Conservation (phyloP, 2,888 invertebrate species). For the Osedax frankpressi region DNA sequence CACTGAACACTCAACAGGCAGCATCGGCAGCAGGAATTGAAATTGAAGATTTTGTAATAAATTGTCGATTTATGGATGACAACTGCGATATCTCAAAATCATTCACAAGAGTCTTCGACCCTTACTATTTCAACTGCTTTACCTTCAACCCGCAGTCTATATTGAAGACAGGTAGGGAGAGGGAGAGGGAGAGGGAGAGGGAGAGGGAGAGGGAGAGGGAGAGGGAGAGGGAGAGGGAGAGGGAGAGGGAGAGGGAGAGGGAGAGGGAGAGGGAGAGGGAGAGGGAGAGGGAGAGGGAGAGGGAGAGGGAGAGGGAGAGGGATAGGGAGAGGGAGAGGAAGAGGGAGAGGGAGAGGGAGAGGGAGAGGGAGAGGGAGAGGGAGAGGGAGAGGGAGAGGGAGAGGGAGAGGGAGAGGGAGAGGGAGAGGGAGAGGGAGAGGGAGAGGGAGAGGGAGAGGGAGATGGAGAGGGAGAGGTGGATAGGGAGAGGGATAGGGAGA, state of each 20-base stretch:
- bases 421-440: not conserved
- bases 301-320: conserved; percentile 8
- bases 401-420: not conserved
- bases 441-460: too few species aligned
- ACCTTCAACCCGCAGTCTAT: conserved; percentile 27
- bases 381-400: conserved; percentile 8
- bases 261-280: not conserved
- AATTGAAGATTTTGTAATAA: conserved; percentile 27
- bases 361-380: not conserved
- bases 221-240: conserved; percentile 14
- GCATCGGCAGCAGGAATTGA: conserved; percentile 26
- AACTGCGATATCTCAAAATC: conserved; percentile 25
- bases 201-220: conserved; percentile 12
- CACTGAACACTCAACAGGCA: conserved; percentile 26
- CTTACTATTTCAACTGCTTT: conserved; percentile 30
- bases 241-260: conserved; percentile 9
- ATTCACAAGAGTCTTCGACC: conserved; percentile 27
- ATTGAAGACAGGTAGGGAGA: conserved; percentile 13
- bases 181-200: not conserved
- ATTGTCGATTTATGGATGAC: conserved; percentile 28
- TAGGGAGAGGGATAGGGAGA: not conserved
- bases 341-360: conserved; percentile 2
- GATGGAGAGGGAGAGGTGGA: too few species aligned
- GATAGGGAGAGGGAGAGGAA: not conserved
- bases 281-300: not conserved